Evolutionary conservation across 2,797 vertebrate genomes (phyloP).

Genomic region (Pelobates cultripes): DNA sequence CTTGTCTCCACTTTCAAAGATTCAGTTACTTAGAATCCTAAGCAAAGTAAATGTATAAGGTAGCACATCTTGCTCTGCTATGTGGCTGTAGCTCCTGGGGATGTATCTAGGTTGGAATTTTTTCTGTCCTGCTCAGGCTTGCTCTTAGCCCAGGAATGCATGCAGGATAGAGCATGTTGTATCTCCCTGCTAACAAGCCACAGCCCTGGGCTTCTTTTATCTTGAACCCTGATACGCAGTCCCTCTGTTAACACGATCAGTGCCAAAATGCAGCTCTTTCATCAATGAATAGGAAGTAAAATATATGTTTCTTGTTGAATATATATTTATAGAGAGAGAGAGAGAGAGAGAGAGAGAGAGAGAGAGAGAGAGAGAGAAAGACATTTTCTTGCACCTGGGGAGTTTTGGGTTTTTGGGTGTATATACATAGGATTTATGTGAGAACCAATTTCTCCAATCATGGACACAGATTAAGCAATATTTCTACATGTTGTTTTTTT

Average conservation of each 20-base stretch:
- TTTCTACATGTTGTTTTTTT: too few species aligned
- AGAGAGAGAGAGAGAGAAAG: too few species aligned
- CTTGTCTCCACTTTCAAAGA: background rate
- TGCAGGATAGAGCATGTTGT: constrained; percentile 81
- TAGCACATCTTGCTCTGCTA: constrained; percentile 1
- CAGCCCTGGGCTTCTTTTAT: constrained; percentile 46
- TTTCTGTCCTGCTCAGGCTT: constrained; percentile 72
- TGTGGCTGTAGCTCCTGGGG: constrained; percentile 39
- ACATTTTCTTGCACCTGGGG: too few species aligned
- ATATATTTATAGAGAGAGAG: too few species aligned
- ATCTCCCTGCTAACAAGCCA: constrained; percentile 52
- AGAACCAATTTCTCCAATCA: too few species aligned
- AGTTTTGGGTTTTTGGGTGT: too few species aligned
- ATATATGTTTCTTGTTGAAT: background rate
- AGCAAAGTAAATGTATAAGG: background rate
- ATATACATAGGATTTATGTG: too few species aligned
- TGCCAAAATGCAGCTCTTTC: background rate
- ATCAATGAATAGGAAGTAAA: background rate
- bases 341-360: too few species aligned
- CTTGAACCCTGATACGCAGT: constrained; percentile 28
- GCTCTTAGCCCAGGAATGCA: constrained; percentile 80
- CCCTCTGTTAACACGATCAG: constrained; percentile 16
- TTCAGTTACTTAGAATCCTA: background rate
- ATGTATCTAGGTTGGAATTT: constrained; percentile 75
- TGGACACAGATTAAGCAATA: too few species aligned